Evolutionary conservation across 2,888 invertebrate species (phyloP).

Genomic region (Ophraella communa): DNA sequence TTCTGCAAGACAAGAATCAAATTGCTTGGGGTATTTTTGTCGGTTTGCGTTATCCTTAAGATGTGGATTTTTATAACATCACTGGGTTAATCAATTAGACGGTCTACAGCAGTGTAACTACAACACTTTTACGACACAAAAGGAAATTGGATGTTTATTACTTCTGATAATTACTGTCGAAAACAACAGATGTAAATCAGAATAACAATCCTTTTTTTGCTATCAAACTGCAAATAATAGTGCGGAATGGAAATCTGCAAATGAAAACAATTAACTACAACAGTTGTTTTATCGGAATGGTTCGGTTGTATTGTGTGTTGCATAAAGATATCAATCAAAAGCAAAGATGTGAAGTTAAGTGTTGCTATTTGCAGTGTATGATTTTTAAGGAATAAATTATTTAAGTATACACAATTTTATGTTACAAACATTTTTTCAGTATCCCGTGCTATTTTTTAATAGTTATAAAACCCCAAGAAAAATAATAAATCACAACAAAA

Average conservation of each 20-base stretch:
- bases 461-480: no score
- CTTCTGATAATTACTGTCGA: neutral
- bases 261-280: neutral
- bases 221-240: neutral
- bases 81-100: slow-evolving; percentile 16
- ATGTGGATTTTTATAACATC: slow-evolving; percentile 17
- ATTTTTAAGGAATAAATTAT: no score
- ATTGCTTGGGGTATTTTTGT: slow-evolving; percentile 9
- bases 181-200: neutral
- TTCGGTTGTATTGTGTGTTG: no score
- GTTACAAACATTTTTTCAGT: no score
- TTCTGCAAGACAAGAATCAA: slow-evolving; percentile 25
- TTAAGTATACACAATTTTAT: no score
- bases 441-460: no score
- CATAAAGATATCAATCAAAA: no score
- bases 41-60: neutral
- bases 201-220: neutral
- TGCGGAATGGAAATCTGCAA: neutral
- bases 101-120: neutral
- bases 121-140: neutral
- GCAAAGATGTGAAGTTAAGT: no score
- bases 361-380: no score
- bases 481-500: no score
- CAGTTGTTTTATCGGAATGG: no score
- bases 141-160: neutral